Evolutionary conservation across 2,113 vertebrate species (phyloP).

Genomic region (Larimichthys polyactis): DNA sequence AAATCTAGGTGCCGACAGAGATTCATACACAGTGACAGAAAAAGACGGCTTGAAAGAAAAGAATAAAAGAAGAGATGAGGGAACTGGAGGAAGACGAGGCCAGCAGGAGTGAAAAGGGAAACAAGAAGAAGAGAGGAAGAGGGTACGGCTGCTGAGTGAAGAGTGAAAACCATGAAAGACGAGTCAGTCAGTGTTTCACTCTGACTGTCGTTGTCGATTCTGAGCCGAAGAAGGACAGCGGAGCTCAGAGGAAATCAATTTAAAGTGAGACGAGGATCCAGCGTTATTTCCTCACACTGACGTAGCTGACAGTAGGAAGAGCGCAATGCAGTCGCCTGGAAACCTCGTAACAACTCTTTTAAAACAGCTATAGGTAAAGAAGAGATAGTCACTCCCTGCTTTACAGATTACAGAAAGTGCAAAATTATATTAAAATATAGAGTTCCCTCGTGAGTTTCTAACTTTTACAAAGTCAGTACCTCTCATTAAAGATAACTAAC

Average conservation of each 20-base stretch:
- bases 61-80: neutral
- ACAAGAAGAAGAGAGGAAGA: neutral
- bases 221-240: neutral
- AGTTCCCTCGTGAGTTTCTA: too few species aligned
- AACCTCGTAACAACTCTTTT: neutral
- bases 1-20: neutral
- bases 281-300: neutral
- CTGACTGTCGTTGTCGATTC: neutral
- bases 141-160: neutral
- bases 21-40: slow-evolving; percentile 13
- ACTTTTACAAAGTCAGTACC: too few species aligned
- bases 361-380: neutral
- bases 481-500: too few species aligned
- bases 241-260: slow-evolving; percentile 33
- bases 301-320: slow-evolving; percentile 7
- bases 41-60: neutral
- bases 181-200: slow-evolving; percentile 5
- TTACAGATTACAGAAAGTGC: too few species aligned
- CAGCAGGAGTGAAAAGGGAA: neutral
- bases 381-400: neutral
- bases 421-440: too few species aligned
- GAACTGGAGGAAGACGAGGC: neutral
- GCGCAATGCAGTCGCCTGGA: neutral
- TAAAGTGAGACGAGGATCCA: slow-evolving; percentile 20
- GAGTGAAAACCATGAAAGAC: neutral